phyloP scores from a whole-genome alignment of 2,113 vertebrate species.

The Excalfactoria chinensis region DNA sequence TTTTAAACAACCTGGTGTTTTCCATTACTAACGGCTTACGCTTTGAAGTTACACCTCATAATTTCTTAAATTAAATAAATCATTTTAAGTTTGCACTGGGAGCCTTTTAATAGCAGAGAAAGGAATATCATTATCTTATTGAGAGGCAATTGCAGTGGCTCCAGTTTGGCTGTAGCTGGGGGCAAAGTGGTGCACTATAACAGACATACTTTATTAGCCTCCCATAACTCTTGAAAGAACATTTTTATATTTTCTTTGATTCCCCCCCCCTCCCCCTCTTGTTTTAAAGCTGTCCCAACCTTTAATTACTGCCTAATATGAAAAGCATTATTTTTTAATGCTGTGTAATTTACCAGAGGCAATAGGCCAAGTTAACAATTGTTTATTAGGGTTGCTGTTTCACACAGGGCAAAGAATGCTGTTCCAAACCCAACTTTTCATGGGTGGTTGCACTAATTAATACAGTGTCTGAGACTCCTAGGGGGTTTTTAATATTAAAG shows the following conservation, averaged over 20 bases:
- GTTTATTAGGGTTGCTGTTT: conserved; percentile 86
- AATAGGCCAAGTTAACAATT: conserved; percentile 86
- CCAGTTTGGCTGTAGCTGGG: conserved; percentile 88
- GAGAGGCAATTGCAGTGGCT: conserved; percentile 89
- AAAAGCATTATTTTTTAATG: conserved; percentile 93
- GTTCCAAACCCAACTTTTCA: conserved; percentile 85
- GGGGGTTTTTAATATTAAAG: conserved; percentile 81
- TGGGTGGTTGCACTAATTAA: conserved; percentile 90
- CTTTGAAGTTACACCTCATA: conserved; percentile 92
- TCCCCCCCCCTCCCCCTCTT: conserved; percentile 80
- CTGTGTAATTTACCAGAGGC: conserved; percentile 89
- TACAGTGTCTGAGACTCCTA: conserved; percentile 84
- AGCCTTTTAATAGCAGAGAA: conserved; percentile 90
- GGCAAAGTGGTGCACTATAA: conserved; percentile 84
- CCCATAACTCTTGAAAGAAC: conserved; percentile 88
- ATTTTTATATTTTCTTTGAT: conserved; percentile 90
- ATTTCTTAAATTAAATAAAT: conserved; percentile 92
- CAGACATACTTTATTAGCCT: conserved; percentile 90
- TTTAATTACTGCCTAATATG: conserved; percentile 92
- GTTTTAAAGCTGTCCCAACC: conserved; percentile 88
- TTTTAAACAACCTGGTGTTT: conserved; percentile 90
- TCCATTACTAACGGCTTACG: conserved; percentile 86
- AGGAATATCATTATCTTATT: conserved; percentile 93
- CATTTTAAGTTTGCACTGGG: conserved; percentile 90
- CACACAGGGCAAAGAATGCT: conserved; percentile 83